Base-by-base conservation (phyloP, 2,888 invertebrate species). In the Venustoraphidia nigricollis region DNA sequence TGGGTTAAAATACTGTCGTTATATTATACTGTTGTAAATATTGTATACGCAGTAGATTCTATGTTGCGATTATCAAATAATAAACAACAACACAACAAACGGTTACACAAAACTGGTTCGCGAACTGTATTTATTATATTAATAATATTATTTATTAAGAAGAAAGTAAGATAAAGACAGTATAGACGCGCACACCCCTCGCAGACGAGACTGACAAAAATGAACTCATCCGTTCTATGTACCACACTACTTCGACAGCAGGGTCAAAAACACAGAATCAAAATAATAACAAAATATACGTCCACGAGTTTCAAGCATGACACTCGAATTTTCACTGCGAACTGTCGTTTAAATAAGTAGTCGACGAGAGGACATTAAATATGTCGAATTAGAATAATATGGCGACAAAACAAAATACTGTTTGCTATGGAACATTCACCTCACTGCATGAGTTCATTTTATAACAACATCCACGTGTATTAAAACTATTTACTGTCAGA, bases 241-340 rank as follows among this genome's bases (percentile, higher is more conserved):
- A 58, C 59, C 59, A 72, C 72, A 72, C 56, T 55, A 56, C 53
- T 53, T 53, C 53, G 57, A 59, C 58, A 58, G 63, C 62, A 64
- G 71, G 73, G 68, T 75, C 74, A 76, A 75, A 66, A 76, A 74
- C 73, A 75, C 72, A 69, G 69, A 70, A 72, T 71, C 77, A 77
- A 79, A 79, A 79, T 77, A 79, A 79, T 73, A 79, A 79, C 78
- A 79, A 77, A 17, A 76, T 75, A 74, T 75, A 75, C 75, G 73
- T 72, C 73, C 69, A 69, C 69, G 70, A n/a, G 17, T 41, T 17
- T 11, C n/a, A 41, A 27, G 27, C 27, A 27, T 27, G 27, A 27
- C 27, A 27, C 27, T 27, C 27, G 27, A 27, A 6, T 27, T 27
- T 27, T 27, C 3, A 27, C 27, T 6, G 5, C 6, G 27, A 27